Conservation (phyloP, 2,113 vertebrate species). For the Coreoperca whiteheadi region DNA sequence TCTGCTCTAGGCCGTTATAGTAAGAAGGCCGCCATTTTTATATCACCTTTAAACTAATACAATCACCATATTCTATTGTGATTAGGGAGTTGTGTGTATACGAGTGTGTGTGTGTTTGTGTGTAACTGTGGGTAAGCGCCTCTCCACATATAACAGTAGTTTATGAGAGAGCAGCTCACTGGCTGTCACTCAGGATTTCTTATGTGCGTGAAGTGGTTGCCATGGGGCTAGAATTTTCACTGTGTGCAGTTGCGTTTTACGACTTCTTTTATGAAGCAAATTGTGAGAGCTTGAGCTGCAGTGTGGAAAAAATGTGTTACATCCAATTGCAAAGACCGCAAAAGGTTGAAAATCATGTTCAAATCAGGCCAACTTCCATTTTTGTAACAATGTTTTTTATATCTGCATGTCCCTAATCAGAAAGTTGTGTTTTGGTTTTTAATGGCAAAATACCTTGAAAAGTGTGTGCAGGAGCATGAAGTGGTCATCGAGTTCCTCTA, state of each 20-base stretch:
- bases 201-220: constrained; percentile 67
- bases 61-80: constrained; percentile 21
- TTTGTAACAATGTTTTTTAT: background rate
- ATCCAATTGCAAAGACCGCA: constrained; percentile 51
- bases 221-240: constrained; percentile 54
- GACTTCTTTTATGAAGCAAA: constrained; percentile 69
- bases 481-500: background rate
- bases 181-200: constrained; percentile 58
- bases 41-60: constrained; percentile 15
- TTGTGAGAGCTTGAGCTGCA: constrained; percentile 46
- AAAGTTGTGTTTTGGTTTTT: constrained; percentile 7
- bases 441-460: background rate
- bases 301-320: constrained; percentile 63
- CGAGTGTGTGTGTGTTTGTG: constrained; percentile 6
- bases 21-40: constrained; percentile 39
- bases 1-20: constrained; percentile 36
- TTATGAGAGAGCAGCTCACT: constrained; percentile 53
- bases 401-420: background rate
- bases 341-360: constrained; percentile 8
- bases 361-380: constrained; percentile 14
- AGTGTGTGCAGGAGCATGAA: background rate
- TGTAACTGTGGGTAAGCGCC: background rate
- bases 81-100: background rate
- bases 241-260: constrained; percentile 57
- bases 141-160: constrained; percentile 26